Conservation (phyloP, 2,797 vertebrate species). For the Aviceda cuculoides region DNA sequence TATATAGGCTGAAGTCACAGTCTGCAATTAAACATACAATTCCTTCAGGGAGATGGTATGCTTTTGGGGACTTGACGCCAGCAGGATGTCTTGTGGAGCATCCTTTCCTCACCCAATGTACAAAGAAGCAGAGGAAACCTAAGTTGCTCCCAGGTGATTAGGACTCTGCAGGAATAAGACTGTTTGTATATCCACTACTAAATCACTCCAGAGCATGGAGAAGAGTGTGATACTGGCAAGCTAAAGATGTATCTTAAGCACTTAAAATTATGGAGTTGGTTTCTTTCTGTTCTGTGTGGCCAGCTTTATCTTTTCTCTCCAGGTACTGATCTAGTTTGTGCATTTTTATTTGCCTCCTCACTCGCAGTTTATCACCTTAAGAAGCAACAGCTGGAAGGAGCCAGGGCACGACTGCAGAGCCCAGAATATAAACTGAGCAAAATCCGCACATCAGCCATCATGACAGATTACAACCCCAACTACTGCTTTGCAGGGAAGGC, state of each 20-base stretch:
- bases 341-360: neutral
- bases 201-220: neutral
- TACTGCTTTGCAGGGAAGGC: slow-evolving; percentile 90
- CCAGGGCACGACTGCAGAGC: slow-evolving; percentile 81
- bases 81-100: neutral
- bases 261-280: neutral
- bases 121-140: neutral
- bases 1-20: neutral
- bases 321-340: neutral
- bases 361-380: slow-evolving; percentile 86
- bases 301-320: neutral
- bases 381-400: slow-evolving; percentile 85
- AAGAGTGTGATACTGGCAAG: fast-evolving
- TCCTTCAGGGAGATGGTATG: neutral
- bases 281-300: neutral
- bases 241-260: neutral
- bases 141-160: neutral
- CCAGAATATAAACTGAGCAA: slow-evolving; percentile 92
- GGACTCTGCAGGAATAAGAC: neutral
- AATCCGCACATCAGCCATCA: slow-evolving; percentile 89
- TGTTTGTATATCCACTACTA: neutral
- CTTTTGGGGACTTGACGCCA: neutral
- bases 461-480: slow-evolving; percentile 93
- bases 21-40: neutral
- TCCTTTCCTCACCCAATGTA: neutral